phyloP scores from a whole-genome alignment of 2,113 vertebrate genomes.

The Nyctibius bracteatus region DNA sequence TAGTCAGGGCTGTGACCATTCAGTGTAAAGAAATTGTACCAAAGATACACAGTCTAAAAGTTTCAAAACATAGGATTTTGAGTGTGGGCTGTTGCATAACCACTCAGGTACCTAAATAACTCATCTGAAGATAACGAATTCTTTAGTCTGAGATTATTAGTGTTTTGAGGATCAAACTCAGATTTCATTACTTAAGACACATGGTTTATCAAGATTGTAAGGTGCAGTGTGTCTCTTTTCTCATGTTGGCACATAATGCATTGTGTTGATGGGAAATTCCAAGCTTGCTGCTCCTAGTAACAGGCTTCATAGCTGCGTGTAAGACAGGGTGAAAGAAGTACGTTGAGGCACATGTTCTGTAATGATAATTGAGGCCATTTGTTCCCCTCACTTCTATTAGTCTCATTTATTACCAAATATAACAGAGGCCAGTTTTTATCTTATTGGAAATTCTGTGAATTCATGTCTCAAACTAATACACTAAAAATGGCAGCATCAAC shows the following conservation, averaged over 20 bases:
- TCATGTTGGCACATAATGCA: background rate
- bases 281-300: background rate
- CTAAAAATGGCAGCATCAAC: background rate
- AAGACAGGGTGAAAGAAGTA: background rate
- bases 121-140: background rate
- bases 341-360: background rate
- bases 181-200: background rate
- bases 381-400: background rate
- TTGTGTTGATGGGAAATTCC: background rate
- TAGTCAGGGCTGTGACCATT: background rate
- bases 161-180: background rate
- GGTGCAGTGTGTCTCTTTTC: background rate
- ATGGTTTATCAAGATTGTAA: background rate
- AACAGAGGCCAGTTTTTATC: background rate
- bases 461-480: background rate
- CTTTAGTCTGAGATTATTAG: background rate
- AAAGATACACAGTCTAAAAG: background rate
- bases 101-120: background rate
- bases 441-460: background rate
- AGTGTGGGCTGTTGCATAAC: background rate
- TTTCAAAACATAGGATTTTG: background rate
- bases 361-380: background rate
- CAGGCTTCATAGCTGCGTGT: background rate
- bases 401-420: background rate
- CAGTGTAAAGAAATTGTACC: background rate